These are phyloP conservation scores for Leptinotarsa haldemani DNA, from an alignment of 2,888 invertebrate species.

Conservation along the genomic window DNA sequence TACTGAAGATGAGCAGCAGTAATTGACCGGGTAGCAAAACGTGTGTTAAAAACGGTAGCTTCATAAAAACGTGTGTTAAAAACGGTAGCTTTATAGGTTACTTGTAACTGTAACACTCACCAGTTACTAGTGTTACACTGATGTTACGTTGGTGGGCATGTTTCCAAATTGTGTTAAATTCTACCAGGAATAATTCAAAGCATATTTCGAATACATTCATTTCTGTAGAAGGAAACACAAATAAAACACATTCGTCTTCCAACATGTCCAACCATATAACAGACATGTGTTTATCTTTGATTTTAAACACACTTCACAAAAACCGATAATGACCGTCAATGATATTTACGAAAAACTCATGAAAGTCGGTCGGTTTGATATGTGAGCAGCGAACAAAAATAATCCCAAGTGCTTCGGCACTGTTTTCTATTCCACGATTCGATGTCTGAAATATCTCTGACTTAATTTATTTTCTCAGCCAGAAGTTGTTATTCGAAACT, in stretches of 20 bases:
- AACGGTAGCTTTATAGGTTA: no score
- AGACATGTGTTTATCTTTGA: background rate
- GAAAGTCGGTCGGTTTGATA: background rate
- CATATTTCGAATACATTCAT: no score
- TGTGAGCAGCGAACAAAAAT: background rate
- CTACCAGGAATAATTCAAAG: no score
- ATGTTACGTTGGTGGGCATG: no score
- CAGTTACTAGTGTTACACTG: no score
- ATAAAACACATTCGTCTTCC: background rate
- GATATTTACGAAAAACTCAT: conserved; percentile 8
- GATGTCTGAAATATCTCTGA: background rate
- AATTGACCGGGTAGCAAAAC: no score
- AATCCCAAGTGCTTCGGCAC: background rate
- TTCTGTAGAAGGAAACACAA: background rate
- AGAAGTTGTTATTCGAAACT: background rate
- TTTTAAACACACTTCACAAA: background rate
- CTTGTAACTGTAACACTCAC: no score
- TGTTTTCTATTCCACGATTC: background rate
- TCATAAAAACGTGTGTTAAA: no score
- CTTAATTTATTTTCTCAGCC: background rate
- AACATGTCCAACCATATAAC: background rate
- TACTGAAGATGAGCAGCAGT: no score
- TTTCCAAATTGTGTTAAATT: no score
- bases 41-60: no score
- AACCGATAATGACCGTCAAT: background rate